Evolutionary conservation across 1,140 invertebrate genomes (phyloP).

Genomic region (Cydia strobilella): DNA sequence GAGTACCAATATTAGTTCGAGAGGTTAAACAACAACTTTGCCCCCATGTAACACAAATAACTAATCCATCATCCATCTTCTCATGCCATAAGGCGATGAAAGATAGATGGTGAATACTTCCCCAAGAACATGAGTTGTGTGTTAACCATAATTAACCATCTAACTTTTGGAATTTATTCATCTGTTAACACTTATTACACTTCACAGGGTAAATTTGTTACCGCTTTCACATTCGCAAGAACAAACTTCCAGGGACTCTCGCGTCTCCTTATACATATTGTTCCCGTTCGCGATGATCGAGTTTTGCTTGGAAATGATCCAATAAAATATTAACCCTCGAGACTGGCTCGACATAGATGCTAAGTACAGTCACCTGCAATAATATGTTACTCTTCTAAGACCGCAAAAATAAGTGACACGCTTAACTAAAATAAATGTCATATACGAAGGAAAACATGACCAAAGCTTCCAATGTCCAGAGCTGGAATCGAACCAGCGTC

Average conservation of each 20-base stretch:
- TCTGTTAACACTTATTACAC: neutral
- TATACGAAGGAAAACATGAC: too few relatives aligned
- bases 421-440: too few relatives aligned
- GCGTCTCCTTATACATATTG: slow-evolving; percentile 52
- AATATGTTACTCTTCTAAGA: too few relatives aligned
- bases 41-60: too few relatives aligned
- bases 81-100: neutral
- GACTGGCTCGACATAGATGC: neutral
- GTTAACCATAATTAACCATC: neutral
- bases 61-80: too few relatives aligned
- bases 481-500: too few relatives aligned
- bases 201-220: slow-evolving; percentile 5
- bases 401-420: too few relatives aligned
- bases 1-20: too few relatives aligned
- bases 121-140: neutral
- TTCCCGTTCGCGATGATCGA: slow-evolving; percentile 52
- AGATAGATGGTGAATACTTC: neutral
- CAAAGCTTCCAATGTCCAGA: too few relatives aligned
- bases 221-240: slow-evolving; percentile 33
- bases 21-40: too few relatives aligned
- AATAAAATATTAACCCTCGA: slow-evolving; percentile 52
- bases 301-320: slow-evolving; percentile 62
- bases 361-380: neutral
- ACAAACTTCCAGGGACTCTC: slow-evolving; percentile 39
- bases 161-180: neutral